Percentiles rank a stretch among this genome's conserved stretches.
phyloP scores from a whole-genome alignment of 2,888 invertebrate species.

The Pristionchus arcanus region DNA sequence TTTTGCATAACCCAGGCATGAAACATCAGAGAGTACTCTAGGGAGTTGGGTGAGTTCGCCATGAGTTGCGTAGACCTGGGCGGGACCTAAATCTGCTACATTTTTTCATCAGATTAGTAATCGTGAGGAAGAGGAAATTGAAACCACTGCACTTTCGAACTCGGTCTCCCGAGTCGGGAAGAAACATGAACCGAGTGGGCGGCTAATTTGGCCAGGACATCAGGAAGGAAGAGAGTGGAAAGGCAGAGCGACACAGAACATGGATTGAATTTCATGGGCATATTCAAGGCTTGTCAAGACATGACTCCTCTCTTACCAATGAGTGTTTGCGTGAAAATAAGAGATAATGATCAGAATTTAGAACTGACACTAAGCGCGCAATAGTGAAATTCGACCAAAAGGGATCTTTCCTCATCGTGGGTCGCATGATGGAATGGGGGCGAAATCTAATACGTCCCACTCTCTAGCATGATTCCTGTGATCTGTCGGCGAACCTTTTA shows the following conservation, averaged over 20 bases:
- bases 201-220: background rate
- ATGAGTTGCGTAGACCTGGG: too few relatives aligned
- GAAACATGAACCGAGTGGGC: conserved; percentile 7
- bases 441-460: background rate
- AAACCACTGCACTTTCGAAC: background rate
- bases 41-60: too few relatives aligned
- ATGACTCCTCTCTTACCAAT: too few relatives aligned
- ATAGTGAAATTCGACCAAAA: background rate
- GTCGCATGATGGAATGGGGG: background rate
- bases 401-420: background rate
- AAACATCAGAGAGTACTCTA: too few relatives aligned
- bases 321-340: too few relatives aligned
- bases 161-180: background rate
- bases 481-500: background rate
- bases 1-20: too few relatives aligned
- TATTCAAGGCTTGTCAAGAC: background rate
- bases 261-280: background rate
- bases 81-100: too few relatives aligned
- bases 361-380: background rate
- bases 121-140: background rate
- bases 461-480: background rate
- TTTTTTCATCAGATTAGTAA: too few relatives aligned
- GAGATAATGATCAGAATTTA: too few relatives aligned
- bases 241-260: background rate
- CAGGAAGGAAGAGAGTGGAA: background rate